Evolutionary conservation across 2,113 vertebrate genomes (phyloP).

Genomic region (Maccullochella peelii): DNA sequence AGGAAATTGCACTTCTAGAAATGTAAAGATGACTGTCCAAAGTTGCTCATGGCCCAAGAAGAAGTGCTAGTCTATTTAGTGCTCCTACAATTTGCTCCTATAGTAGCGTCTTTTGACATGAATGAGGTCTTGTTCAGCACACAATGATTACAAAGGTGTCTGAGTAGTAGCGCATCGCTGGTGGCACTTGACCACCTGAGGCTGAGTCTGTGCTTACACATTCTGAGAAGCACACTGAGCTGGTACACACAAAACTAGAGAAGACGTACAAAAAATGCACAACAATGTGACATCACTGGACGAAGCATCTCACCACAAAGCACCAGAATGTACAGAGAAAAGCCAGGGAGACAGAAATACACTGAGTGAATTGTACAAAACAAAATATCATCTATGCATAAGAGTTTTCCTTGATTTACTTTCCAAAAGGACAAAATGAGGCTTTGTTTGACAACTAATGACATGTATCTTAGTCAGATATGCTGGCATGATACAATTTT

Average conservation of each 20-base stretch:
- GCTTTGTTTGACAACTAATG: slow-evolving; percentile 45
- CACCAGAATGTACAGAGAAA: slow-evolving; percentile 64
- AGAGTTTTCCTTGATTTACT: slow-evolving; percentile 47
- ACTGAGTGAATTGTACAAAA: slow-evolving; percentile 57
- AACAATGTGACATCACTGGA: slow-evolving; percentile 66
- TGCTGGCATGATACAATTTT: slow-evolving; percentile 60
- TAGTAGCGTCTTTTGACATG: slow-evolving; percentile 39
- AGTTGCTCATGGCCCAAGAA: slow-evolving; percentile 36
- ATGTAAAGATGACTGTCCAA: slow-evolving; percentile 52
- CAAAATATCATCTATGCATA: slow-evolving; percentile 54
- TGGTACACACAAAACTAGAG: slow-evolving; percentile 39
- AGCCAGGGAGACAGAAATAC: slow-evolving; percentile 54
- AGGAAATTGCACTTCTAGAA: slow-evolving; percentile 70
- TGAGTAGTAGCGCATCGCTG: slow-evolving; percentile 49
- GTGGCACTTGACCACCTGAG: slow-evolving; percentile 53
- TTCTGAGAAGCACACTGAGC: slow-evolving; percentile 47
- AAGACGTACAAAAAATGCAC: slow-evolving; percentile 29
- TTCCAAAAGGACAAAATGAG: slow-evolving; percentile 43
- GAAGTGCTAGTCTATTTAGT: slow-evolving; percentile 42
- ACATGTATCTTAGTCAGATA: slow-evolving; percentile 47
- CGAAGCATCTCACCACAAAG: slow-evolving; percentile 70
- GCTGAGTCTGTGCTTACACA: slow-evolving; percentile 41
- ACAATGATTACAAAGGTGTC: slow-evolving; percentile 45
- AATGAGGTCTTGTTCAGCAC: slow-evolving; percentile 50
- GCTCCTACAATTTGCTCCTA: slow-evolving; percentile 43